phyloP scores from a whole-genome alignment of 2,888 invertebrate genomes.

The Scaptomyza parva region DNA sequence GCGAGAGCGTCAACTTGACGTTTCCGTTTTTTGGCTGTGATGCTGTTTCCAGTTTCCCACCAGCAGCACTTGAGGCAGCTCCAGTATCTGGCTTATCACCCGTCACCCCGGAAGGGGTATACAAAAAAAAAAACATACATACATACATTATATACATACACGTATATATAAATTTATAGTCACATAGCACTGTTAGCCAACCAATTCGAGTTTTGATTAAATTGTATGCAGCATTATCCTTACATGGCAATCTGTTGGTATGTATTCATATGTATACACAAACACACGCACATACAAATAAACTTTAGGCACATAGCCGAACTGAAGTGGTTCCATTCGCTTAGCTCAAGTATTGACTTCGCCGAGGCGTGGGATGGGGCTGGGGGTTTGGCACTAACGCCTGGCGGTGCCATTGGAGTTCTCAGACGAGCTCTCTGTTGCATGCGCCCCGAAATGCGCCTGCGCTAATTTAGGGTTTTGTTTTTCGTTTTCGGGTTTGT shows the following conservation, averaged over 20 bases:
- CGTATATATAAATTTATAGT: neutral
- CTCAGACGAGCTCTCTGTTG: constrained; percentile 34
- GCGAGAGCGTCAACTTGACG: constrained; percentile 82
- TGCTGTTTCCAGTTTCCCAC: constrained; percentile 40
- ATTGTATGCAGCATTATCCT: constrained; percentile 61
- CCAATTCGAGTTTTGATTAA: constrained; percentile 62
- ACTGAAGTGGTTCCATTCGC: constrained; percentile 74
- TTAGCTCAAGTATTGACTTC: constrained; percentile 72
- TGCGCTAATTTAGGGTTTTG: constrained; percentile 71
- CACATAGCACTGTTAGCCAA: constrained; percentile 46
- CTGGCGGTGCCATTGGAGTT: constrained; percentile 77
- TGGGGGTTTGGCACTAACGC: constrained; percentile 18
- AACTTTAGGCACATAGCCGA: constrained; percentile 19
- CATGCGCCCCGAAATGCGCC: constrained; percentile 56
- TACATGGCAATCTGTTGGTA: constrained; percentile 31
- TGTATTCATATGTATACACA: constrained; percentile 28
- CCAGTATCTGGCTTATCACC: constrained; percentile 49
- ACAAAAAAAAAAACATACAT: too few relatives aligned
- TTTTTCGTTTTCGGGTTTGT: constrained; percentile 3
- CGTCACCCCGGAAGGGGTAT: constrained; percentile 9
- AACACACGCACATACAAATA: constrained; percentile 7
- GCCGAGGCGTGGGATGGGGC: constrained; percentile 21
- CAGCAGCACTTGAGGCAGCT: constrained; percentile 8
- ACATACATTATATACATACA: neutral
- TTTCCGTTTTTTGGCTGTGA: constrained; percentile 71